A percentile compares a stretch with the other conserved stretches of the same genome.
Conservation (phyloP, 23 tunicate genomes). For the Aplidium turbinatum region DNA sequence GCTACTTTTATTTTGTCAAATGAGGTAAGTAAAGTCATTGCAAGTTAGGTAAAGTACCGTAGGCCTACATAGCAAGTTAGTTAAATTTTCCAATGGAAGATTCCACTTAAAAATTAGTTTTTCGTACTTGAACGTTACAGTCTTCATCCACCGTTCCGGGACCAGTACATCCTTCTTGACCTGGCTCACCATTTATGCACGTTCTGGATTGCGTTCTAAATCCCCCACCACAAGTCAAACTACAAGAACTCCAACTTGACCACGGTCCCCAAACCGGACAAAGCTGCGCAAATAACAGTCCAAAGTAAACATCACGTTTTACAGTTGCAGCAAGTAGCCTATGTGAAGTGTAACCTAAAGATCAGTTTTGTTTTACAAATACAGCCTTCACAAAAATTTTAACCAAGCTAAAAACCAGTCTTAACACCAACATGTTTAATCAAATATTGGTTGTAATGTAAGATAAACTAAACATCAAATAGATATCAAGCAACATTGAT, state of each 20-base stretch:
- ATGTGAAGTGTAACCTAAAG: no score
- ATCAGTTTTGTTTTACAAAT: no score
- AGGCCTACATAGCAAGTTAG: background rate
- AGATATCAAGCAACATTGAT: no score
- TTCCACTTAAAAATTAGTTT: background rate
- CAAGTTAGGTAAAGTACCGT: background rate
- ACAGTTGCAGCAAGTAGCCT: no score
- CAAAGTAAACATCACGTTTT: no score
- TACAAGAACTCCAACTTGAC: conserved; percentile 61
- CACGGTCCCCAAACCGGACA: conserved; percentile 70
- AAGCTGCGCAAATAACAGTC: no score
- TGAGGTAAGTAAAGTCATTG: background rate
- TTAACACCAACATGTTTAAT: no score
- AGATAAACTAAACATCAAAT: no score
- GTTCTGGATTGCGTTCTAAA: conserved; percentile 2
- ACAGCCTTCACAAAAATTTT: no score
- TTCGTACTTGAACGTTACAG: conserved; percentile 51
- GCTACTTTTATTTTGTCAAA: no score
- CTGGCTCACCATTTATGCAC: conserved; percentile 40
- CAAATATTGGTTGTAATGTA: no score
- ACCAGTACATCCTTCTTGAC: conserved; percentile 50
- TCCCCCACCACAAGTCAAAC: conserved; percentile 35
- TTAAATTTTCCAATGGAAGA: background rate
- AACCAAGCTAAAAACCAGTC: no score
- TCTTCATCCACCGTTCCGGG: conserved; percentile 13